Base-by-base conservation (phyloP, 1,140 invertebrate species). In the Nasonia giraulti region DNA sequence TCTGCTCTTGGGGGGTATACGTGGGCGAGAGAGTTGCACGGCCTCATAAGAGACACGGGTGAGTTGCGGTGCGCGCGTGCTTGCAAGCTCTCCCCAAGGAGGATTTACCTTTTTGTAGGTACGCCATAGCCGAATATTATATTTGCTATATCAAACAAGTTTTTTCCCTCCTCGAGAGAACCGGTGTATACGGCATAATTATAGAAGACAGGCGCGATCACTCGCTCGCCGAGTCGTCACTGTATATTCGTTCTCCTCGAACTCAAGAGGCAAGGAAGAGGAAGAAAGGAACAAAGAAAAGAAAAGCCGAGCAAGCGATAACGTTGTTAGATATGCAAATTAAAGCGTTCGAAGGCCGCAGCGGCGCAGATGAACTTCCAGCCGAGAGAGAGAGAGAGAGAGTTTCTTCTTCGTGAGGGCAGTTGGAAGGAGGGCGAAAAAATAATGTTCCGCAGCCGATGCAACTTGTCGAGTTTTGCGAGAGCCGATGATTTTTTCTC, bases 241-340 rank as follows among this genome's bases (percentile, higher is more conserved):
- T 2, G 37, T 7, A 37, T 37, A 37, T 37, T 37, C 27, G 27
- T 75, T n/a, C 11, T 47, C 40, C n/a, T 3, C 40, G 40, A 44
- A 44, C 40, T 44, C 40, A 62, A 27, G 1, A 27, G 7, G 6
- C 0, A 62, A 20, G 55, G 20, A 62, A 20, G 23, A 17, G 33
- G 23, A 83, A 47, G 79, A 8, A 76, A 77, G 75, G 14, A 50
- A 50, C 27, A 8, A 77, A 75, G 74, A 47, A 40, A 71, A 80
- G 82, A 33, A 31, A 47, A 40, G 50, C n/a, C 17, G 66, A 71
- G 37, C 17, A 76, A 82, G 47, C 80, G 82, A 85, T 88, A 87
- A 89, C 84, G 86, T 87, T 87, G 85, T 89, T 89, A 89, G 82
- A 76, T 88, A 89, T 88, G 87, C 85, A 89, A 89, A 89, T 88